Base-by-base conservation (phyloP, 2,113 vertebrate genomes). In the Gallinago jamesoni region DNA sequence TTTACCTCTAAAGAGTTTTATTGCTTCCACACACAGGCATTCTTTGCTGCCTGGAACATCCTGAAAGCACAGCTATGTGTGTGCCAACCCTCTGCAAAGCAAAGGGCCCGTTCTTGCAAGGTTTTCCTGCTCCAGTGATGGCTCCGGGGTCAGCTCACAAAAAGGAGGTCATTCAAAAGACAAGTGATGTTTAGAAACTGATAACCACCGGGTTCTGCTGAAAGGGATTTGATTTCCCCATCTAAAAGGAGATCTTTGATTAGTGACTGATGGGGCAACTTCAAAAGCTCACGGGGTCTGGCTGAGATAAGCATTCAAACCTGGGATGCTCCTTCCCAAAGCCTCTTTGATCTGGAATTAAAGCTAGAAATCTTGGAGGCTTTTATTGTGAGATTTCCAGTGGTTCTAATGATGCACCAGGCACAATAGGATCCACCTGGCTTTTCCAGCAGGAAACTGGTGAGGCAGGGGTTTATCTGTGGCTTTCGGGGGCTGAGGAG, bases 281-380 rank as follows among this genome's bases (percentile, higher is more conserved):
- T 97, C 97, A 97, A 97, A 97, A 81, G 92, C 93, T 88, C 25
- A 2, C 2, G 10, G 92, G 76, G 87, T 87, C 94, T 91, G 93
- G 87, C 89, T 50, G 90, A 96, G 96, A 97, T 97, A 97, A 97
- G 96, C 87, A 77, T 89, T 96, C 72, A 80, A 82, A 97, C 86
- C 92, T 91, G 88, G 86, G 92, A 91, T 87, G 92, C 79, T 94
- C 89, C 81, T 94, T 94, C 91, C 94, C 92, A 62, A 76, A 81
- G 70, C 74, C 74, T 76, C 96, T 97, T 97, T 97, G 97, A 97
- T 97, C 96, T 95, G 90, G 94, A 96, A 92, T 94, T 91, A 96
- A 35, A 80, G 89, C 87, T 90, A 4, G 91, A 84, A 91, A 92
- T 79, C 94, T 95, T 33, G 48, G 90, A 64, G 92, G 92, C 84